phyloP scores from a whole-genome alignment of 2,797 vertebrate species.

The Percopsis omiscomaycus region DNA sequence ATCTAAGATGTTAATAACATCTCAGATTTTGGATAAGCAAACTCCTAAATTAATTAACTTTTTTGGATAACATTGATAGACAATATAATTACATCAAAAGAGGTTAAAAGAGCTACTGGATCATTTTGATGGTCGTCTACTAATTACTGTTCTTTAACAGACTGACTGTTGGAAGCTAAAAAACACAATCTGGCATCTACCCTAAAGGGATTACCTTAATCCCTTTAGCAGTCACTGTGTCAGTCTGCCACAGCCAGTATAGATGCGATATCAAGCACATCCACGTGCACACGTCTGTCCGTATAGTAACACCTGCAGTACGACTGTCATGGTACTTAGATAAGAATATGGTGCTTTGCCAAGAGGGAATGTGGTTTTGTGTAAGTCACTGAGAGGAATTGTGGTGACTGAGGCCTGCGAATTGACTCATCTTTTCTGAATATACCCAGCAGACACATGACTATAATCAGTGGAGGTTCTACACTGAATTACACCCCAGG shows the following conservation, averaged over 20 bases:
- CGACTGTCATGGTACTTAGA: not conserved
- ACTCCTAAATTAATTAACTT: too few relatives aligned
- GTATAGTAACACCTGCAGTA: conserved; percentile 19
- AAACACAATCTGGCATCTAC: conserved; percentile 32
- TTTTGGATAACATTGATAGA: too few relatives aligned
- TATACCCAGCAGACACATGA: conserved; percentile 1
- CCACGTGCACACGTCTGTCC: conserved; percentile 2
- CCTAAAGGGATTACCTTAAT: conserved; percentile 26
- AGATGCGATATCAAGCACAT: conserved; percentile 23
- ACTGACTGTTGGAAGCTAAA: conserved; percentile 27
- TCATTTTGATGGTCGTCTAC: conserved; percentile 1
- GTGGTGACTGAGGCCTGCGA: not conserved
- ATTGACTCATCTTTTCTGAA: conserved; percentile 12
- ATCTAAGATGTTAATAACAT: too few relatives aligned
- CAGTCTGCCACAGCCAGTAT: conserved; percentile 20
- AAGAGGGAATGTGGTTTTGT: not conserved
- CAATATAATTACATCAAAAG: not conserved
- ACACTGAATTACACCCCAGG: too few relatives aligned
- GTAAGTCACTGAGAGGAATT: conserved; percentile 11
- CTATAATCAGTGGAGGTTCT: not conserved
- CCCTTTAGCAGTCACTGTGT: conserved; percentile 30
- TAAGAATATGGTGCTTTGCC: not conserved
- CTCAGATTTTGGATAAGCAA: too few relatives aligned
- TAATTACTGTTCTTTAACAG: not conserved
- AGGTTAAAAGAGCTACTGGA: not conserved